phyloP scores from a whole-genome alignment of 2,888 invertebrate genomes.

The Sphecodes monilicornis region DNA sequence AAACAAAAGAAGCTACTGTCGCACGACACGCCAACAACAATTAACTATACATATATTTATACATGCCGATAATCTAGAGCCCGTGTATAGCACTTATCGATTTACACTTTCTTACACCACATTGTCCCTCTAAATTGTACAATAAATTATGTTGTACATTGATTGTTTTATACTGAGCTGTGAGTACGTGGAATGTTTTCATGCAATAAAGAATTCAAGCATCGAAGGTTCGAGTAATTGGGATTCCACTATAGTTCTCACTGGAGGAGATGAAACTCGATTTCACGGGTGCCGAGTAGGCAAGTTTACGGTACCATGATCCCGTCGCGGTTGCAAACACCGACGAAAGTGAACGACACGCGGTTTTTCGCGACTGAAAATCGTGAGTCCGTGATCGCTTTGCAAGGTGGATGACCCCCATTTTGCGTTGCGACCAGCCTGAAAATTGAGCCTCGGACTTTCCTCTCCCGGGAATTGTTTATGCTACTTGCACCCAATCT shows the following conservation, averaged over 20 bases:
- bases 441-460: not conserved
- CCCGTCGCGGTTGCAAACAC: not conserved
- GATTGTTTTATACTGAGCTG: not conserved
- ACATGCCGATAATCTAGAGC: no score
- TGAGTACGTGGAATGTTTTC: not conserved
- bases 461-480: not conserved
- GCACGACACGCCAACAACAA: no score
- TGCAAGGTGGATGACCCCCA: not conserved
- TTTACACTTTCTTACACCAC: no score
- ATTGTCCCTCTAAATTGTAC: not conserved
- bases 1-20: no score
- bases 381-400: not conserved
- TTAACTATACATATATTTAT: no score
- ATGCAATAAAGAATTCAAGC: not conserved
- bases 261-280: not conserved
- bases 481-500: not conserved
- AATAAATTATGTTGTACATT: not conserved
- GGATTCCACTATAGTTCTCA: not conserved
- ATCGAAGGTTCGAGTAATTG: not conserved
- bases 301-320: conserved; percentile 8
- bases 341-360: conserved; percentile 24
- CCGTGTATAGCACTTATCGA: no score
- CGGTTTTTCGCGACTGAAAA: conserved; percentile 21
- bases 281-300: not conserved
- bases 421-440: not conserved